Evolutionary conservation across 1,140 invertebrate genomes (phyloP).

Genomic region (Micrasema minimum): DNA sequence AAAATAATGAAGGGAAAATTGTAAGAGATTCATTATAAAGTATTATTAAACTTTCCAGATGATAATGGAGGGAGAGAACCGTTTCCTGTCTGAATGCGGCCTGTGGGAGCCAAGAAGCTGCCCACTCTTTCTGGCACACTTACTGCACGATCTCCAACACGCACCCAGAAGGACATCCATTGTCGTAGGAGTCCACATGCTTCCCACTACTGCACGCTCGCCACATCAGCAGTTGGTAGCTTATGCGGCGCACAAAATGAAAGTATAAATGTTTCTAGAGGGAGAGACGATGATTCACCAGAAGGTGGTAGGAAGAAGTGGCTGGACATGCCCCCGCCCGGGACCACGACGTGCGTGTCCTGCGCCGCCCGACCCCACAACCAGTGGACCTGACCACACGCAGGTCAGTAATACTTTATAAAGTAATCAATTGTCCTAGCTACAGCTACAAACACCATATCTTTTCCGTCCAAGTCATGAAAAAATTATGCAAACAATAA

Average conservation of each 20-base stretch:
- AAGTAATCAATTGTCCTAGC: no score
- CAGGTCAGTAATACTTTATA: no score
- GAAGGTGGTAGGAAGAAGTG: constrained; percentile 81
- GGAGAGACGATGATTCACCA: constrained; percentile 83
- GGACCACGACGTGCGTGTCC: constrained; percentile 92
- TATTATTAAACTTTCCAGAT: constrained; percentile 73
- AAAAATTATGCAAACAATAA: no score
- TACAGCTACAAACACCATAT: no score
- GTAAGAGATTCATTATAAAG: no score
- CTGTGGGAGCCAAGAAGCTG: constrained; percentile 72
- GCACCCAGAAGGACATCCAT: constrained; percentile 80
- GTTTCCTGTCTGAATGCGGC: constrained; percentile 79
- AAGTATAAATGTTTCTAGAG: constrained; percentile 64
- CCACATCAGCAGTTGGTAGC: no score
- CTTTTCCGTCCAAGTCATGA: no score
- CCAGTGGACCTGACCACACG: constrained; percentile 92
- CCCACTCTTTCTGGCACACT: constrained; percentile 79
- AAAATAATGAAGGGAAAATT: no score
- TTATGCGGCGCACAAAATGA: no score
- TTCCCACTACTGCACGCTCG: background rate
- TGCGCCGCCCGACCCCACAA: constrained; percentile 66
- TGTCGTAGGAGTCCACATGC: constrained; percentile 64
- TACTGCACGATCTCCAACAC: constrained; percentile 85
- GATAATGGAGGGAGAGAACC: constrained; percentile 83
- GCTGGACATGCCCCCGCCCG: constrained; percentile 84